A percentile compares a stretch with the other conserved stretches of the same genome.
phyloP scores from a whole-genome alignment of 2,797 vertebrate genomes.

The Luscinia megarhynchos region DNA sequence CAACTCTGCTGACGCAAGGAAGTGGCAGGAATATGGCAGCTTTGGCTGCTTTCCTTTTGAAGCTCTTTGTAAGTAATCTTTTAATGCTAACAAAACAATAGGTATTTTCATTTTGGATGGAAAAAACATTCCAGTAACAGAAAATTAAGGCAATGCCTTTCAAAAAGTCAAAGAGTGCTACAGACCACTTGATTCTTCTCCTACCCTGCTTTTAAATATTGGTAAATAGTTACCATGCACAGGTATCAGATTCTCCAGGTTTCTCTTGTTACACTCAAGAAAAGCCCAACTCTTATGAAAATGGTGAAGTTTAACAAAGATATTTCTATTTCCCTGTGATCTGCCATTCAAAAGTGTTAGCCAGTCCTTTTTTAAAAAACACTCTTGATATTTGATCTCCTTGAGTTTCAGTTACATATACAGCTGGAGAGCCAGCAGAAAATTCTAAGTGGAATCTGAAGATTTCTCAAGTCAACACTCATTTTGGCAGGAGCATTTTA shows the following conservation, averaged over 20 bases:
- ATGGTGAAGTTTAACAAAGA: conserved; percentile 39
- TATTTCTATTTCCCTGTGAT: conserved; percentile 43
- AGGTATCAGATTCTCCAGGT: not conserved
- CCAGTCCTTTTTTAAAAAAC: conserved; percentile 4
- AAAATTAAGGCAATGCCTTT: conserved; percentile 3
- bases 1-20: conserved; percentile 36
- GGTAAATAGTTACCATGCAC: not conserved
- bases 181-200: not conserved
- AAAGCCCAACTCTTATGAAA: not conserved
- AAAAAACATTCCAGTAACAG: not conserved
- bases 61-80: conserved; percentile 32
- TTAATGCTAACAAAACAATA: conserved; percentile 32
- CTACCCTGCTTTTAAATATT: not conserved
- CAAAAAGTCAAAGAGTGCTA: not conserved
- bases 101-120: conserved; percentile 10
- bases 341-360: conserved; percentile 43
- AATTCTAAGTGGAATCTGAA: conserved; percentile 62
- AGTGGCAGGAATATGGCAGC: conserved; percentile 59
- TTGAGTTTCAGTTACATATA: conserved; percentile 39
- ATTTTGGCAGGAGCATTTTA: conserved; percentile 36
- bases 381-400: conserved; percentile 56
- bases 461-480: conserved; percentile 65
- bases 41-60: conserved; percentile 33
- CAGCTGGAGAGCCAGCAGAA: conserved; percentile 53
- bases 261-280: conserved; percentile 5